Percentiles rank a stretch among this genome's conserved stretches.
These are phyloP conservation scores for Spheniscus humboldti DNA, from an alignment of 2,797 vertebrate species.

Conservation along the genomic window DNA sequence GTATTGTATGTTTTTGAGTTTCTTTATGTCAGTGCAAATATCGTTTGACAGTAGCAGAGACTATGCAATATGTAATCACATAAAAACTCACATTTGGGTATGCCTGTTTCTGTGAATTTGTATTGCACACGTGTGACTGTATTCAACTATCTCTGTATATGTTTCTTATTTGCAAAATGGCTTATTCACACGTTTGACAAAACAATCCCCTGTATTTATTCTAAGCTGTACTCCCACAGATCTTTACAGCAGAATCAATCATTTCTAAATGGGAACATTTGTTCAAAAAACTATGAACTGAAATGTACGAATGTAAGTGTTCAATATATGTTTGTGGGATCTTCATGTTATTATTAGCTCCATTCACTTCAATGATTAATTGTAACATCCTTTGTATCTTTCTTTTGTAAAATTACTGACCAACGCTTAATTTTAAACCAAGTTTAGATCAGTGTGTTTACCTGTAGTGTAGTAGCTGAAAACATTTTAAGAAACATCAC, in stretches of 20 bases:
- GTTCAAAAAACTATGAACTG: neutral
- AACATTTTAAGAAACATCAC: neutral
- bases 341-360: neutral
- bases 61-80: neutral
- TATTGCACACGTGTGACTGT: neutral
- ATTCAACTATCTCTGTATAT: neutral
- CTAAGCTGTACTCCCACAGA: neutral
- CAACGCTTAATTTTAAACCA: neutral
- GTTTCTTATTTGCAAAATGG: neutral
- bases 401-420: neutral
- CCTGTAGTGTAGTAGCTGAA: neutral
- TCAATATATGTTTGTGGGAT: neutral
- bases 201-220: neutral
- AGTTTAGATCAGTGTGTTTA: neutral
- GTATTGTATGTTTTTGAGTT: neutral
- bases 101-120: neutral
- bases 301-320: neutral
- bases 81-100: conserved; percentile 7
- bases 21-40: conserved; percentile 12
- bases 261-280: neutral
- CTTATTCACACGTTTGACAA: neutral
- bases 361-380: neutral
- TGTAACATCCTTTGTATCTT: neutral
- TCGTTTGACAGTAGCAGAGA: conserved; percentile 11
- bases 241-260: neutral